Conservation (phyloP, 2,113 vertebrate genomes). For the Gnathonemus echidnorhynchus region DNA sequence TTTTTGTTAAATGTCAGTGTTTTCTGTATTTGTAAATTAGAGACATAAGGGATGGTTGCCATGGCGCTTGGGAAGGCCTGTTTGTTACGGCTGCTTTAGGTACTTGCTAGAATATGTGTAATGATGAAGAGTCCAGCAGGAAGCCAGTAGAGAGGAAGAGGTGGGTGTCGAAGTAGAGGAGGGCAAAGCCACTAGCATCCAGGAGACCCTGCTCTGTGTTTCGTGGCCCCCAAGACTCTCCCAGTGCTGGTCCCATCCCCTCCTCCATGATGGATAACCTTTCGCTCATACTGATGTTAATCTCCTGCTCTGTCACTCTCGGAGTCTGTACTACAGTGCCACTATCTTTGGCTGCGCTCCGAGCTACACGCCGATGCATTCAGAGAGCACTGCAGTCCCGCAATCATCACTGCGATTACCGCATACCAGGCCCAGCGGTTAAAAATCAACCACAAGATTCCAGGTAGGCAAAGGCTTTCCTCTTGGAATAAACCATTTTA, state of each 20-base stretch:
- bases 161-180: neutral
- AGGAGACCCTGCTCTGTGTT: neutral
- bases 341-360: neutral
- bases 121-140: neutral
- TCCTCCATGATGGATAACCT: conserved; percentile 12
- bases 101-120: neutral
- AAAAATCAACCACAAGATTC: neutral
- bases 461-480: neutral
- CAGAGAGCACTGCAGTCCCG: neutral
- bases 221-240: neutral
- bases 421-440: neutral
- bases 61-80: neutral
- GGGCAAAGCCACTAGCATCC: neutral
- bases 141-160: neutral
- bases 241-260: neutral
- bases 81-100: neutral
- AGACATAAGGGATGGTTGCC: neutral
- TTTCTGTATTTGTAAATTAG: neutral
- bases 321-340: neutral
- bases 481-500: neutral
- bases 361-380: neutral
- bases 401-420: neutral
- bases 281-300: conserved; percentile 1
- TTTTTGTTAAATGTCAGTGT: neutral
- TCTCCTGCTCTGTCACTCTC: neutral